Percentiles rank a stretch among this genome's conserved stretches.
Conservation (phyloP, 2,888 invertebrate genomes). For the Hirudinaria manillensis region DNA sequence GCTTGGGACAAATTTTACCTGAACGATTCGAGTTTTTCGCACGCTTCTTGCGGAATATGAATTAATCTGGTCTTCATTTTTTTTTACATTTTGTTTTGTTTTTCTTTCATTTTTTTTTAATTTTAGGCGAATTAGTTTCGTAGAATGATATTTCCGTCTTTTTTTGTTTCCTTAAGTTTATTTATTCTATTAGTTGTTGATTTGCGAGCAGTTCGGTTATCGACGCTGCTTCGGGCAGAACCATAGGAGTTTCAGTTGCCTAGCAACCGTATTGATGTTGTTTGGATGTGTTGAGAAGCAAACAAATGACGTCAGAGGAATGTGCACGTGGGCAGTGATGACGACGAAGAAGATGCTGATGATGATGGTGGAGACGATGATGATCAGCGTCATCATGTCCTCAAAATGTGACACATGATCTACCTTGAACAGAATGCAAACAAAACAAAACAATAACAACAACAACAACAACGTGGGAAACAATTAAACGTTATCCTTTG, state of each 20-base stretch:
- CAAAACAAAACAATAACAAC: too few species aligned
- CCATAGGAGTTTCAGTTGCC: neutral
- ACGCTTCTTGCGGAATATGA: neutral
- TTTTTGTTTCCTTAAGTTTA: neutral
- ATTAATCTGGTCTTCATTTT: neutral
- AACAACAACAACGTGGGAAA: too few species aligned
- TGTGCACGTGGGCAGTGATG: constrained; percentile 6
- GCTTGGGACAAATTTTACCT: neutral
- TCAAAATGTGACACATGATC: too few species aligned
- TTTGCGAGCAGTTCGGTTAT: neutral
- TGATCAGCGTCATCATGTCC: neutral
- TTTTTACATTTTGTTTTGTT: too few species aligned
- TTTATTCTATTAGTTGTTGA: neutral
- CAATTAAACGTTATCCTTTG: too few species aligned
- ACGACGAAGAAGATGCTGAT: neutral
- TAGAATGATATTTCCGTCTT: too few species aligned
- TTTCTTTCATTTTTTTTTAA: too few species aligned
- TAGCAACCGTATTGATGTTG: constrained; percentile 13
- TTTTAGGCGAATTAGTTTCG: too few species aligned
- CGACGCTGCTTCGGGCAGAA: neutral
- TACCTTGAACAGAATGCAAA: too few species aligned
- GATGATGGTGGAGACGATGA: neutral
- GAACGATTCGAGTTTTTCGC: neutral
- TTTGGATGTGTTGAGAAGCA: neutral
- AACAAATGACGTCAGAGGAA: constrained; percentile 14